Conservation (phyloP, 2,888 invertebrate species). For the Scaptomyza reducta region DNA sequence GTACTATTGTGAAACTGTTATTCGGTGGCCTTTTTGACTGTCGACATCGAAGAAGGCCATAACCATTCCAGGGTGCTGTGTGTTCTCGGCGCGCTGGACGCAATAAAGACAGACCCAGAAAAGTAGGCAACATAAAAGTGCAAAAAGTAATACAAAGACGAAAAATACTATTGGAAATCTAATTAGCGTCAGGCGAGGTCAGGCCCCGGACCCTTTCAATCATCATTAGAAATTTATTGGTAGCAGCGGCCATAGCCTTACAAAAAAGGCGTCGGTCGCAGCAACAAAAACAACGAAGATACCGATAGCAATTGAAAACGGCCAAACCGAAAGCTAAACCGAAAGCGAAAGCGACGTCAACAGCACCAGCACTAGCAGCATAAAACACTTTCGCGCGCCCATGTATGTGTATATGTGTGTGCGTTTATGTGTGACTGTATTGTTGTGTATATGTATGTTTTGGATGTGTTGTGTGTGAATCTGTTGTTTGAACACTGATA, state of each 20-base stretch:
- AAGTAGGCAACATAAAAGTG: conserved; percentile 37
- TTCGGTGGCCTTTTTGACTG: conserved; percentile 33
- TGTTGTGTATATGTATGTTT: conserved; percentile 12
- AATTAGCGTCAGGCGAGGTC: conserved; percentile 57
- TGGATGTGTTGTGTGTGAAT: conserved; percentile 12
- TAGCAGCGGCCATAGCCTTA: conserved; percentile 16
- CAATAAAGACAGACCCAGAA: conserved; percentile 3
- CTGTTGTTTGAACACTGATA: conserved; percentile 49
- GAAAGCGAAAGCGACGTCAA: conserved; percentile 65
- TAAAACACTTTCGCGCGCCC: conserved; percentile 46
- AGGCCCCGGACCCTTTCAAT: conserved; percentile 39
- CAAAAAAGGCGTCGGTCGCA: conserved; percentile 25
- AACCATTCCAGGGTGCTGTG: conserved; percentile 17
- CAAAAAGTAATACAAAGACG: background rate
- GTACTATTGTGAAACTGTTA: conserved; percentile 27
- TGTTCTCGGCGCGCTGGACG: conserved; percentile 20
- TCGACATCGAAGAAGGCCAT: conserved; percentile 16
- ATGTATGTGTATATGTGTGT: conserved; percentile 20
- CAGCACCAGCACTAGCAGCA: conserved; percentile 21
- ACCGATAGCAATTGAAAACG: conserved; percentile 20
- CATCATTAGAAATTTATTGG: conserved; percentile 39
- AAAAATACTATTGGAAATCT: conserved; percentile 57
- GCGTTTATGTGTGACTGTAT: conserved; percentile 10
- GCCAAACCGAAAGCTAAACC: conserved; percentile 40
- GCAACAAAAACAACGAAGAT: conserved; percentile 22